Evolutionary conservation across 2,888 invertebrate species (phyloP).

Genomic region (Patella pellucida): DNA sequence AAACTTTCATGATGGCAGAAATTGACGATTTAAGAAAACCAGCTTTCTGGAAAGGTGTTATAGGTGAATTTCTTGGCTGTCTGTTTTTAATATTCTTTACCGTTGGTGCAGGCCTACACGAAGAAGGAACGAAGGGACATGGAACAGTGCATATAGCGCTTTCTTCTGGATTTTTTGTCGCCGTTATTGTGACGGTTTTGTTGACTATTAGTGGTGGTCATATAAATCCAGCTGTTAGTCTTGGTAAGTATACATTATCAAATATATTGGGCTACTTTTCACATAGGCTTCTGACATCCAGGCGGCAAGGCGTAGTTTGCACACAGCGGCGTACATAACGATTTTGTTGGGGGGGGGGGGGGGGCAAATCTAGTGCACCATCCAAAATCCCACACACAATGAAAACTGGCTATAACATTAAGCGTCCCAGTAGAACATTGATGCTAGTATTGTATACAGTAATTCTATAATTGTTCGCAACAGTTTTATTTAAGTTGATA

Average conservation of each 20-base stretch:
- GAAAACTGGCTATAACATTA: too few species aligned
- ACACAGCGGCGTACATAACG: too few species aligned
- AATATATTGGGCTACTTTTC: too few species aligned
- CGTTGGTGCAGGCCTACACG: constrained; percentile 39
- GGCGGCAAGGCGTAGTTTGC: too few species aligned
- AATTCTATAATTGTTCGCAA: too few species aligned
- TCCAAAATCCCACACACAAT: too few species aligned
- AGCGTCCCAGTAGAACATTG: too few species aligned
- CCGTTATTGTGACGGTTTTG: constrained; percentile 41
- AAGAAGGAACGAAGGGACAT: constrained; percentile 10
- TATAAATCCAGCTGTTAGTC: constrained; percentile 53
- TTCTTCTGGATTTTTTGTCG: constrained; percentile 49
- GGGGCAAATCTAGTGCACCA: too few species aligned
- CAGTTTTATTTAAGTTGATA: too few species aligned
- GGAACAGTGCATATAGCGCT: constrained; percentile 39
- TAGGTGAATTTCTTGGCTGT: constrained; percentile 52
- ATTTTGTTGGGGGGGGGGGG: too few species aligned
- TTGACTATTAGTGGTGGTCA: constrained; percentile 53
- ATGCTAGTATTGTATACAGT: too few species aligned
- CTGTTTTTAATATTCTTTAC: constrained; percentile 44
- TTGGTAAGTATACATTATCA: constrained; percentile 23
- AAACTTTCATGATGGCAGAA: constrained; percentile 31
- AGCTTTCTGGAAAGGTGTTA: constrained; percentile 47
- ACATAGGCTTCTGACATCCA: too few species aligned
- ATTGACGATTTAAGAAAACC: constrained; percentile 45